Evolutionary conservation across 2,888 invertebrate genomes (phyloP).

Genomic region (Hyles lineata): DNA sequence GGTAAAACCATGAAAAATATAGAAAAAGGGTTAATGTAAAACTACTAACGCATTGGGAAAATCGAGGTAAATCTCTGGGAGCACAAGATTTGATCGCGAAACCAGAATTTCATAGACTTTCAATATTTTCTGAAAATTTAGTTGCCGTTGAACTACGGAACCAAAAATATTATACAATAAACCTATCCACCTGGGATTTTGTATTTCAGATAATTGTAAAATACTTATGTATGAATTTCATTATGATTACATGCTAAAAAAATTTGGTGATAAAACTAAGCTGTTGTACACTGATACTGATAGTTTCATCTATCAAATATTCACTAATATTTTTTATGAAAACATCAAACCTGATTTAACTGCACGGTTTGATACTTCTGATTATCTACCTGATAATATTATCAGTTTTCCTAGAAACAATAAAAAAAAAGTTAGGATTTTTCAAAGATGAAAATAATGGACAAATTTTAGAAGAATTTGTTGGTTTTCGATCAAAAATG

Average conservation of each 20-base stretch:
- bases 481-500: conserved; percentile 1
- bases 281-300: conserved; percentile 45
- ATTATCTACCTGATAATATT: conserved; percentile 46
- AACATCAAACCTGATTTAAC: conserved; percentile 42
- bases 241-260: conserved; percentile 39
- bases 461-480: conserved; percentile 5
- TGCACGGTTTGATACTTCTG: conserved; percentile 45
- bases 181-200: conserved; percentile 36
- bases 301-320: conserved; percentile 46
- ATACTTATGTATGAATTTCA: conserved; percentile 44
- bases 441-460: conserved; percentile 9
- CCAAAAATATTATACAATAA: conserved; percentile 34
- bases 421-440: conserved; percentile 45
- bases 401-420: conserved; percentile 46
- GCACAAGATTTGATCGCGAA: conserved; percentile 43
- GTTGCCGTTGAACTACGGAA: conserved; percentile 34
- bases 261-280: conserved; percentile 35
- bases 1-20: conserved; percentile 61
- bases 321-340: conserved; percentile 41
- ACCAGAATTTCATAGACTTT: conserved; percentile 54
- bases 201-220: conserved; percentile 41
- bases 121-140: conserved; percentile 36
- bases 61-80: conserved; percentile 43
- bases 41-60: conserved; percentile 53
- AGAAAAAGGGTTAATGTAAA: conserved; percentile 51